Conservation (phyloP, 2,888 invertebrate genomes). For the Exocentrus adspersus region DNA sequence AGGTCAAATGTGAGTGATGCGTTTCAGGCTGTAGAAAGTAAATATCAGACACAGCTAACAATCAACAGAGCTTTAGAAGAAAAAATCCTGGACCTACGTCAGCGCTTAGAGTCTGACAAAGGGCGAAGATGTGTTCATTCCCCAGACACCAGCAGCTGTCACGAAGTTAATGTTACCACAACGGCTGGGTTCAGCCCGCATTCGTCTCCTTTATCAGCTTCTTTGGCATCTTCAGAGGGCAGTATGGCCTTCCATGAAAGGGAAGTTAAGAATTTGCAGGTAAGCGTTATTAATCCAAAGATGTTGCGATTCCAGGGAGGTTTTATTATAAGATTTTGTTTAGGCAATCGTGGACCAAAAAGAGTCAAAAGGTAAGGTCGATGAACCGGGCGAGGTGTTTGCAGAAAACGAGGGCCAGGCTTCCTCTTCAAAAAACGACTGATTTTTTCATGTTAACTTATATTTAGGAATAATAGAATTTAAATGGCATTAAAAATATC, state of each 20-base stretch:
- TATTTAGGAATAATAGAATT: slow-evolving; percentile 28
- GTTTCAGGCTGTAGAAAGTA: slow-evolving; percentile 68
- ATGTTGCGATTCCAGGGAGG: too few relatives aligned
- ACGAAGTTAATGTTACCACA: slow-evolving; percentile 65
- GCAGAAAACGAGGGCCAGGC: slow-evolving; percentile 30
- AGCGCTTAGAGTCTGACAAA: slow-evolving; percentile 57
- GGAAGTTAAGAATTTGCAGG: slow-evolving; percentile 72
- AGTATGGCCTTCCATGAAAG: slow-evolving; percentile 64
- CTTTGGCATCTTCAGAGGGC: slow-evolving; percentile 70
- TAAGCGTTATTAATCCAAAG: slow-evolving; percentile 48
- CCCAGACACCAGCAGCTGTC: slow-evolving; percentile 65
- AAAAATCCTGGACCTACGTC: slow-evolving; percentile 66
- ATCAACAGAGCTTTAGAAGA: slow-evolving; percentile 69
- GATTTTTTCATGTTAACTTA: slow-evolving; percentile 40
- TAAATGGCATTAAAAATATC: slow-evolving; percentile 25
- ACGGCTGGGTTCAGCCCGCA: slow-evolving; percentile 63
- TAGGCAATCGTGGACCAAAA: slow-evolving; percentile 46
- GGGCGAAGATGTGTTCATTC: slow-evolving; percentile 54
- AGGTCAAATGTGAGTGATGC: too few relatives aligned
- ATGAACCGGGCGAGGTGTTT: slow-evolving; percentile 29
- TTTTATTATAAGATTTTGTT: too few relatives aligned
- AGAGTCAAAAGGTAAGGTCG: slow-evolving; percentile 35
- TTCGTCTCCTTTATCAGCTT: slow-evolving; percentile 72
- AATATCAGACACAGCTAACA: slow-evolving; percentile 68
- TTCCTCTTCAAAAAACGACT: slow-evolving; percentile 42